Conservation (phyloP, 2,797 vertebrate species). For the Poeciliopsis turneri region DNA sequence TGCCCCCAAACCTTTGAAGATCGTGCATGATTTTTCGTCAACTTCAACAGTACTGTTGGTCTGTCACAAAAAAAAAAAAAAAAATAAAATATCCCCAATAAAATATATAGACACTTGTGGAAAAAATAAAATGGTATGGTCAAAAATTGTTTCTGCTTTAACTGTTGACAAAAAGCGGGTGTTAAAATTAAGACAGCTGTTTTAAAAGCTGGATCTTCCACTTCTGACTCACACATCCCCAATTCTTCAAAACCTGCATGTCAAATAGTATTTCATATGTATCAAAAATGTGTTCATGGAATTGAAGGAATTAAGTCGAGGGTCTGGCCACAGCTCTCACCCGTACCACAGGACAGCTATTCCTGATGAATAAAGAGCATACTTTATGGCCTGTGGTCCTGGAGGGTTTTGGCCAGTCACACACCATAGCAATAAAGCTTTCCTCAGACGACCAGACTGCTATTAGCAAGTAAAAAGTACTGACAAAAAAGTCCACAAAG, state of each 20-base stretch:
- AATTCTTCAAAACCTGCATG: conserved; percentile 36
- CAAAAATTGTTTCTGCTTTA: conserved; percentile 3
- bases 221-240: conserved; percentile 22
- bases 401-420: conserved; percentile 44
- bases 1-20: background rate
- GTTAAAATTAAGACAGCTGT: conserved; percentile 9
- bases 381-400: conserved; percentile 56
- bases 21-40: background rate
- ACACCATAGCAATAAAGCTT: conserved; percentile 35
- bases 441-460: conserved; percentile 47
- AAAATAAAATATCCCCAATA: background rate
- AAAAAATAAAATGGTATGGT: background rate
- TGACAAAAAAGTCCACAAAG: conserved; percentile 34
- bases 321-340: conserved; percentile 49
- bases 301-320: conserved; percentile 34
- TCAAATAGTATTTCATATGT: conserved; percentile 51
- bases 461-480: conserved; percentile 48
- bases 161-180: conserved; percentile 14
- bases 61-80: background rate
- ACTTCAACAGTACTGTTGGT: background rate
- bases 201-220: conserved; percentile 18
- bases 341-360: conserved; percentile 48
- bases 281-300: conserved; percentile 39
- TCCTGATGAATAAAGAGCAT: conserved; percentile 62
- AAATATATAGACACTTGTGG: background rate